Evolutionary conservation across 2,888 invertebrate genomes (phyloP).

Genomic region (Lamellibrachia columna): DNA sequence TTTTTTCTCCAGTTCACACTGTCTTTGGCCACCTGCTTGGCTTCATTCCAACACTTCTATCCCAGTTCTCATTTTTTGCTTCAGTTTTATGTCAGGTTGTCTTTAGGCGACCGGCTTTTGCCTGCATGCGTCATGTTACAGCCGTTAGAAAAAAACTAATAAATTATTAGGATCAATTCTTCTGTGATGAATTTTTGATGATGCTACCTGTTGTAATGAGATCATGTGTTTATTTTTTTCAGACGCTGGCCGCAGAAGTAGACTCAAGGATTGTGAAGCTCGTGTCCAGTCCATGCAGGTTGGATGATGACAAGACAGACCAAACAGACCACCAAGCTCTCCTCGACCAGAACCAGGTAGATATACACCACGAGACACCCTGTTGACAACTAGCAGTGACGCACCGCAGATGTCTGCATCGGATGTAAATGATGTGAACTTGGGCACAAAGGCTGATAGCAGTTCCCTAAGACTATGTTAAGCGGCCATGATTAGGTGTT

Average conservation of each 20-base stretch:
- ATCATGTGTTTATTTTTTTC: conserved; percentile 19
- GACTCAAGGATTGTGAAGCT: conserved; percentile 35
- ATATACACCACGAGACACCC: conserved; percentile 8
- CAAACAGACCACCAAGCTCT: conserved; percentile 24
- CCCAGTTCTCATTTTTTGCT: too few species aligned
- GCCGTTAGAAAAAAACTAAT: too few species aligned
- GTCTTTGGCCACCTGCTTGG: too few species aligned
- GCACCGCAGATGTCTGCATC: background rate
- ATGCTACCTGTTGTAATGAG: background rate
- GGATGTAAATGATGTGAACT: background rate
- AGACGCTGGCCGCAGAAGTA: conserved; percentile 38
- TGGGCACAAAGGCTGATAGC: background rate
- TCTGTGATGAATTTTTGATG: background rate
- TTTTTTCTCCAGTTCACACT: too few species aligned
- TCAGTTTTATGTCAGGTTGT: too few species aligned
- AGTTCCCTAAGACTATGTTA: background rate
- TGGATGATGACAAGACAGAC: conserved; percentile 20
- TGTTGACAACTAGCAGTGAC: background rate
- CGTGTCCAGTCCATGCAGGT: conserved; percentile 26
- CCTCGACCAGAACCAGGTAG: conserved; percentile 32
- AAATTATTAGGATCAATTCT: background rate
- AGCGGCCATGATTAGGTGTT: background rate
- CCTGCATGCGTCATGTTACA: too few species aligned
- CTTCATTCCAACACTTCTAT: too few species aligned
- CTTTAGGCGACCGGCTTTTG: too few species aligned